Evolutionary conservation across 2,797 vertebrate species (phyloP), one percentile per base, ranked within the genome.

Genomic region (Carapus acus): DNA sequence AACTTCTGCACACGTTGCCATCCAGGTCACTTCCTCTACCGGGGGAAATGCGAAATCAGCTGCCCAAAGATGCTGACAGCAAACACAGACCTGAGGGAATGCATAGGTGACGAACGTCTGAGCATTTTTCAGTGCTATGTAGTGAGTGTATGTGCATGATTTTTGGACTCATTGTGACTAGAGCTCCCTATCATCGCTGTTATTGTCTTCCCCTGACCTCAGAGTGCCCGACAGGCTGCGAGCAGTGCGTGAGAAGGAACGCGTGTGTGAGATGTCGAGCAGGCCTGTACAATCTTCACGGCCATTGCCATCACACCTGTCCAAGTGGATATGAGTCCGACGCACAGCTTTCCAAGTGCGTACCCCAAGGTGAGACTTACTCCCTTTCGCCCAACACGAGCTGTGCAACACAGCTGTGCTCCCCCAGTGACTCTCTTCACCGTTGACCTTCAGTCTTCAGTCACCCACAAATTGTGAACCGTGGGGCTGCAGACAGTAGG

Each of bases 181-280:
- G n/a, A n/a, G n/a, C n/a, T n/a, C n/a, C n/a, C n/a, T n/a, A n/a
- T n/a, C n/a, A n/a, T n/a, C n/a, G n/a, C n/a, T n/a, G n/a, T n/a
- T 29, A 6, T 20, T 17, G 13, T 43, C 13, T 58, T 14, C 48
- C 43, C 77, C 41, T 76, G 4, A 81, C 82, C 77, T n/a, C 84
- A 94, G 92, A 91, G 83, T 94, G 92, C 74, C 90, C 91, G 82
- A 62, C 79, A 73, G 92, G 91, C 73, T 94, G 91, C 83, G 90
- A 93, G 67, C 82, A 83, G 74, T 94, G 92, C 79, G 89, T 89
- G 83, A 89, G 79, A 78, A 89, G 82, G 80, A 90, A 88, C 79
- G 82, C 88, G 81, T 94, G 93, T 77, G 86, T 84, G 53, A 91
- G 89, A 45, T 94, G 93, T 80, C 89, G 87, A 86, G 88, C 80